Conservation (phyloP, 2,797 vertebrate genomes). For the Cercopithecus mitis region DNA sequence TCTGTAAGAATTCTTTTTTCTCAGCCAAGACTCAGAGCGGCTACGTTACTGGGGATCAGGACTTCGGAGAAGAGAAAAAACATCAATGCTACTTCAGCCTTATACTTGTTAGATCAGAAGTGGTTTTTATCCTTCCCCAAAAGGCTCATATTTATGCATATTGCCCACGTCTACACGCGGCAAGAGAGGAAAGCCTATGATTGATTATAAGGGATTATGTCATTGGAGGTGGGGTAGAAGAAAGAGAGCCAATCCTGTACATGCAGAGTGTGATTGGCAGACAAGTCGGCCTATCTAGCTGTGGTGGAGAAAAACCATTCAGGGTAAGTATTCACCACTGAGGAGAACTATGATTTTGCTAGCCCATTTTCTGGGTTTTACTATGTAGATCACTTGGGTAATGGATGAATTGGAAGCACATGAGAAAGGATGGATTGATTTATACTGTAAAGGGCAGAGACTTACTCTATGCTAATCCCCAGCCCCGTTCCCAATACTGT, state of each 20-base stretch:
- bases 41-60: neutral
- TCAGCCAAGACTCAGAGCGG: neutral
- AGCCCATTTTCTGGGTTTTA: neutral
- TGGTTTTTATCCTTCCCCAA: neutral
- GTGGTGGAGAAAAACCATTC: neutral
- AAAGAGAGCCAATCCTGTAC: neutral
- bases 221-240: neutral
- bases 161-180: neutral
- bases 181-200: neutral
- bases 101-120: neutral
- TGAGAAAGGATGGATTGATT: neutral
- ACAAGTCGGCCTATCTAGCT: neutral
- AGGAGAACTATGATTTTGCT: neutral
- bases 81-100: neutral
- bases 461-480: neutral
- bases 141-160: neutral
- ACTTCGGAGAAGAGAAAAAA: neutral
- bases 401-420: neutral
- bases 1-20: conserved; percentile 15
- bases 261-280: neutral
- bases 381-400: neutral
- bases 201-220: neutral
- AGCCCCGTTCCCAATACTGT: neutral
- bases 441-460: neutral
- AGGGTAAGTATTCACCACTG: accelerated